Evolutionary conservation across 1,140 invertebrate species (phyloP).

Genomic region (Drosophila eugracilis): DNA sequence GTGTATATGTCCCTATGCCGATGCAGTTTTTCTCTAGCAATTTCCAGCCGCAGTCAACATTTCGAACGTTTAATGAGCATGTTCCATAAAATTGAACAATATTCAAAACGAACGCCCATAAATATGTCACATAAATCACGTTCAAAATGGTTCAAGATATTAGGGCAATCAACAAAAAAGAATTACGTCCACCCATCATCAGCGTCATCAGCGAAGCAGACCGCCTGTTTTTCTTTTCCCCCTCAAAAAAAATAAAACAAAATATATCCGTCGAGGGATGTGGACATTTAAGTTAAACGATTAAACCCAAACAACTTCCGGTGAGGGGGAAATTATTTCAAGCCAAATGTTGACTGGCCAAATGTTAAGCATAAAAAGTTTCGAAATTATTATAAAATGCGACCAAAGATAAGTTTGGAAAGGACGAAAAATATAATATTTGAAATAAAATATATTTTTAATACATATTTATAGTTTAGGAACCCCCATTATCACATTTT

Average conservation of each 20-base stretch:
- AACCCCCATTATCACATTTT: too few species aligned
- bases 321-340: neutral
- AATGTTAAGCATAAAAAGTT: too few species aligned
- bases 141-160: conserved; percentile 38
- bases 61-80: conserved; percentile 46
- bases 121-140: conserved; percentile 75
- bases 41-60: conserved; percentile 53
- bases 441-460: too few species aligned
- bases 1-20: neutral
- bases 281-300: neutral
- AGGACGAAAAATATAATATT: too few species aligned
- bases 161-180: conserved; percentile 27
- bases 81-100: conserved; percentile 55
- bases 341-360: too few species aligned
- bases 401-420: too few species aligned
- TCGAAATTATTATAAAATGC: too few species aligned
- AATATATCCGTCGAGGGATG: neutral
- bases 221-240: conserved; percentile 4
- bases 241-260: too few species aligned
- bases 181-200: conserved; percentile 2
- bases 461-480: too few species aligned
- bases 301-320: neutral
- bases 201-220: neutral
- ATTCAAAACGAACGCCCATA: conserved; percentile 54
- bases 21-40: conserved; percentile 26